These are phyloP conservation scores for Aspiorhynchus laticeps DNA, from an alignment of 2,113 vertebrate species.

Conservation along the genomic window DNA sequence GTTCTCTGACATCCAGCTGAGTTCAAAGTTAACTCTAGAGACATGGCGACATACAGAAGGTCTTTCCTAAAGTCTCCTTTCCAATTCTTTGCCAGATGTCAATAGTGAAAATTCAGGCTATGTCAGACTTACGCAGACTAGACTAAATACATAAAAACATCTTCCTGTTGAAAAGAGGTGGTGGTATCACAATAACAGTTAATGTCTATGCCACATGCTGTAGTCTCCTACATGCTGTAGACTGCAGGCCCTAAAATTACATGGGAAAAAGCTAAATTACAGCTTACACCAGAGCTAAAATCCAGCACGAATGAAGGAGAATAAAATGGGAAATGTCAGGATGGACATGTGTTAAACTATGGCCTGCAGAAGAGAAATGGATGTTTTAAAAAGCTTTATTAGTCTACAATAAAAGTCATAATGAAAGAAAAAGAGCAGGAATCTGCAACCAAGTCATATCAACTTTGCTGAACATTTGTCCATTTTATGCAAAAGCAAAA, in stretches of 20 bases:
- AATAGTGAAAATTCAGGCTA: background rate
- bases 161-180: background rate
- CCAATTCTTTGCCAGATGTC: background rate
- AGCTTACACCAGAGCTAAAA: background rate
- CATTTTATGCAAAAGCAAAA: background rate
- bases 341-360: background rate
- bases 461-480: background rate
- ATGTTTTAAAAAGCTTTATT: background rate
- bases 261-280: slow-evolving; percentile 18
- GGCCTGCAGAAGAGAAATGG: background rate
- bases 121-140: background rate
- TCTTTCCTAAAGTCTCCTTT: background rate
- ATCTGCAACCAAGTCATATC: background rate
- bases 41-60: background rate
- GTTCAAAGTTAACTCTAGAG: slow-evolving; percentile 27
- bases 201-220: background rate
- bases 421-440: background rate
- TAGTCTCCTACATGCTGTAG: background rate
- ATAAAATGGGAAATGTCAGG: background rate
- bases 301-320: background rate
- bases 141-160: slow-evolving; percentile 13
- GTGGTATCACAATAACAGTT: slow-evolving; percentile 2
- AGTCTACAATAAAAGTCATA: background rate
- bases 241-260: slow-evolving; percentile 6
- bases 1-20: background rate